These are phyloP conservation scores for Periparus ater DNA, from an alignment of 2,797 vertebrate genomes.

Conservation along the genomic window DNA sequence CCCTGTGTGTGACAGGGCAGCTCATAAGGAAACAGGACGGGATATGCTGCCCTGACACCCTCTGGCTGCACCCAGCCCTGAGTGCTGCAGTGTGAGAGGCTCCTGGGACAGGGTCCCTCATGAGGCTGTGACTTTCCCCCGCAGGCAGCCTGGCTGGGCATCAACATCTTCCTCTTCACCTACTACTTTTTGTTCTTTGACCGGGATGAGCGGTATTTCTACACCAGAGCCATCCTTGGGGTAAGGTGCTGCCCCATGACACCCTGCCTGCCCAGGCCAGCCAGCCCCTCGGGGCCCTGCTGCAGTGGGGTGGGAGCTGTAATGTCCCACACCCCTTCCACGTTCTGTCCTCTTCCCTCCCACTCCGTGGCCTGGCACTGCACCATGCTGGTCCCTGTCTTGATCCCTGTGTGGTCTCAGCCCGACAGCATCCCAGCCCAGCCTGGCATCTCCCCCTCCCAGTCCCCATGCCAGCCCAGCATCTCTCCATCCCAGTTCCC, in stretches of 20 bases:
- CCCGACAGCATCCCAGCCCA: background rate
- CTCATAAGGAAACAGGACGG: background rate
- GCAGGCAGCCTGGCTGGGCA: conserved; percentile 86
- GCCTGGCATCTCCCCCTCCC: background rate
- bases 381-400: background rate
- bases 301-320: background rate
- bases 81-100: background rate
- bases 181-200: conserved; percentile 84
- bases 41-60: accelerated
- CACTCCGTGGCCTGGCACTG: background rate
- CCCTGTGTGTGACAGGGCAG: accelerated
- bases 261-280: background rate
- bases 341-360: background rate
- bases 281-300: accelerated
- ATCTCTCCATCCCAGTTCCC: background rate
- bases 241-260: conserved; percentile 67
- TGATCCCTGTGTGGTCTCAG: background rate
- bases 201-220: conserved; percentile 74
- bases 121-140: background rate
- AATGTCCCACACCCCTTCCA: background rate
- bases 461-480: too few relatives aligned
- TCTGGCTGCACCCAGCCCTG: accelerated
- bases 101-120: accelerated
- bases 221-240: conserved; percentile 88
- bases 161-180: conserved; percentile 90